phyloP scores from a whole-genome alignment of 1,140 invertebrate species.

The Drosophila ohnishii region DNA sequence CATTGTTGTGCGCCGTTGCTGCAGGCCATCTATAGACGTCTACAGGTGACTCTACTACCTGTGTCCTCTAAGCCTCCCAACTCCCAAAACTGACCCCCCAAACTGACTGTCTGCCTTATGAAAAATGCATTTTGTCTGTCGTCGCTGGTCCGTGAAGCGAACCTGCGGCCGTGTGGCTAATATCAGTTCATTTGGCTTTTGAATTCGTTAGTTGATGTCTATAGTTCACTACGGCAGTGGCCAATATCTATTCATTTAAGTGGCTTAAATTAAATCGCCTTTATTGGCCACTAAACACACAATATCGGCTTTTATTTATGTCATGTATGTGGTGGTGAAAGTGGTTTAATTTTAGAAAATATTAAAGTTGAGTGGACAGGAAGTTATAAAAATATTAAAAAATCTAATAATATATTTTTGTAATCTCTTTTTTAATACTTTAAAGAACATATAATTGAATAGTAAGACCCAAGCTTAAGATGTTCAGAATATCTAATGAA shows the following conservation, averaged over 20 bases:
- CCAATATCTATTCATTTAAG: slow-evolving; percentile 41
- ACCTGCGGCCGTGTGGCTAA: slow-evolving; percentile 48
- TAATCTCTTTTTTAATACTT: neutral
- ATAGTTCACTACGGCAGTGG: slow-evolving; percentile 24
- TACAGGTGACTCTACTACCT: slow-evolving; percentile 45
- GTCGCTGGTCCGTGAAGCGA: slow-evolving; percentile 56
- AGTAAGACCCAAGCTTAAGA: no score
- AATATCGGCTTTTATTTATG: neutral
- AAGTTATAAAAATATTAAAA: neutral
- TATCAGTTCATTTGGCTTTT: slow-evolving; percentile 68
- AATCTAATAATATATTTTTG: neutral
- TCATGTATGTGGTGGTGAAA: neutral
- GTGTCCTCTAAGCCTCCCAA: slow-evolving; percentile 12
- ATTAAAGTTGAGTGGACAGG: neutral
- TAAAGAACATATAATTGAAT: no score
- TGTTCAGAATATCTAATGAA: slow-evolving; percentile 3
- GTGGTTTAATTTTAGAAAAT: neutral
- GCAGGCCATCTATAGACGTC: slow-evolving; percentile 64
- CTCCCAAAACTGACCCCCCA: neutral
- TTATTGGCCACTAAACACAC: slow-evolving; percentile 7
- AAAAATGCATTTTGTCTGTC: slow-evolving; percentile 76
- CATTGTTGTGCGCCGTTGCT: slow-evolving; percentile 53
- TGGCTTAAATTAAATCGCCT: slow-evolving; percentile 31
- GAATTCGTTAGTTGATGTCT: slow-evolving; percentile 46
- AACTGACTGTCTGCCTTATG: slow-evolving; percentile 66